Base-by-base conservation (phyloP, 2,113 vertebrate genomes). In the Hyperoodon ampullatus region DNA sequence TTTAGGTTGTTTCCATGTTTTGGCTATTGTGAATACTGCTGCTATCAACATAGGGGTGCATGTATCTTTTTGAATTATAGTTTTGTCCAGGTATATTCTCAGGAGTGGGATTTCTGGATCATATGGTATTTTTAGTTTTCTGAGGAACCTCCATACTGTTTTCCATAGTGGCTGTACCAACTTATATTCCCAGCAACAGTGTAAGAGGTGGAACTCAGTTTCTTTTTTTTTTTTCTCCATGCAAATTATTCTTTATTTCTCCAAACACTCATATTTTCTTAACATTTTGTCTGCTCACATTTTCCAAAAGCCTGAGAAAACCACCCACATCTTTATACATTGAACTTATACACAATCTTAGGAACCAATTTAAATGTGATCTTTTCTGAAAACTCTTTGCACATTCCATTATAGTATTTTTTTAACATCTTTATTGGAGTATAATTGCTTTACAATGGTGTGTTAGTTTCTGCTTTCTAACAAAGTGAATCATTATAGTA, bases 351-450 rank as follows among this genome's bases (percentile, higher is more conserved):
- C 9, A 58, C 42, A 60, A 80, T 74, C 44, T 70, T 16, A 81
- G 75, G n/a, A 92, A 47, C n/a, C 42, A 75, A 58, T 35, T 93
- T 88, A 95, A 89, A 95, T 63, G 50, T 8, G 2, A 81, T 88
- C 65, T 39, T 75, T 75, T 89, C 60, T 70, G 26, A 75, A 83
- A 95, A 95, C 30, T 58, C 42, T 70, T 68, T 75, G 19, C 19
- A 90, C 1, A 12, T 86, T 30, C 53, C 55, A 86, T 50, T 30
- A n/a, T 19, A 75, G n/a, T 55, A 81, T 44, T 81, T 86, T 53
- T 50, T 14, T 50, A 50, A 50, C 50, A 50, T 50, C 50, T 50
- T 50, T 50, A 50, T 50, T 50, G 50, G 50, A 50, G 50, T 47
- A 47, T 47, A 13, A 13, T 47, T 47, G 47, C 47, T 47, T 47